These are phyloP conservation scores for Prionace glauca DNA, from an alignment of 2,797 vertebrate genomes.

Conservation along the genomic window DNA sequence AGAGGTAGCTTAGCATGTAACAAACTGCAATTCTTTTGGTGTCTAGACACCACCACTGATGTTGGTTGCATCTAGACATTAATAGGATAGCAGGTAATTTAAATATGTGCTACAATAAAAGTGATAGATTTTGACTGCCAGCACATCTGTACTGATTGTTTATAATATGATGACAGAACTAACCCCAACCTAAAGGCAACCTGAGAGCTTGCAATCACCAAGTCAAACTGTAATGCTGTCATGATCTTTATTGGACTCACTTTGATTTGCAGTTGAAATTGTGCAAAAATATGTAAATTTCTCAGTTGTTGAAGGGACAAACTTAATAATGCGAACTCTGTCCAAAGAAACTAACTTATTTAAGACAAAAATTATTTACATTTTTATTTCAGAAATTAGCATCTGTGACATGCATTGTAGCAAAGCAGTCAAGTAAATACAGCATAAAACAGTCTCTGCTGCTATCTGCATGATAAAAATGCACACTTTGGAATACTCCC, in stretches of 20 bases:
- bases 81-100: neutral
- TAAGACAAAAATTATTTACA: neutral
- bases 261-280: neutral
- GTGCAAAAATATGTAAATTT: constrained; percentile 2
- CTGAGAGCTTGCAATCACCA: neutral
- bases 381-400: neutral
- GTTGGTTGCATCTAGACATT: neutral
- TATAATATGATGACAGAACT: neutral
- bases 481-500: neutral
- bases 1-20: neutral
- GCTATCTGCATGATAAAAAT: neutral
- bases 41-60: neutral
- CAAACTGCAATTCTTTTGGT: neutral
- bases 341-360: neutral
- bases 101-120: neutral
- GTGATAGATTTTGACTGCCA: neutral
- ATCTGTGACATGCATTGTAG: neutral
- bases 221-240: neutral
- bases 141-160: neutral
- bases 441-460: neutral
- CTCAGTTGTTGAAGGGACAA: neutral
- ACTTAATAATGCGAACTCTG: neutral
- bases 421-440: neutral
- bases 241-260: neutral
- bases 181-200: neutral